Evolutionary conservation across 2,888 invertebrate genomes (phyloP), one percentile per base, ranked within the genome.

Genomic region (Phlogophora meticulosa): DNA sequence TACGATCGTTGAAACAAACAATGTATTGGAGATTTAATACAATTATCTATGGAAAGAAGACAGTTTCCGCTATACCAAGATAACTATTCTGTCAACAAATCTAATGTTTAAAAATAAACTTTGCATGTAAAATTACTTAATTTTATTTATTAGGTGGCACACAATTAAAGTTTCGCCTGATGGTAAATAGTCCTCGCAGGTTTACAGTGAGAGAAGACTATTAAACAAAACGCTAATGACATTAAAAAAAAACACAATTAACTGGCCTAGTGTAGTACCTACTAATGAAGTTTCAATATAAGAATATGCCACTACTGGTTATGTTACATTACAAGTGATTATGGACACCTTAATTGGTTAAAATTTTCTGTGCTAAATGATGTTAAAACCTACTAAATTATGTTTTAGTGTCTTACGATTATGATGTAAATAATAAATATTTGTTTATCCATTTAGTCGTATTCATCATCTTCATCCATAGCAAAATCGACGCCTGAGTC

Each of bases 401-500:
- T 49, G 17, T 51, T 28, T 36, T 17, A 52, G 58, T 56, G 46
- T 56, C 55, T 72, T 56, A 67, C 10, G 13, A 57, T 57, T 45
- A 74, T 11, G 17, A 48, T 22, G 56, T 42, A 57, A 46, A 13
- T 40, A 46, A 5, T 11, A 38, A 20, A 11, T 22, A 4, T 43
- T 42, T 13, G 38, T 49, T 57, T 38, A 36, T 58, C 51, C 55
- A 36, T 66, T 90, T 86, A 95, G 81, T 94, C 93, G 84, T 95
- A 96, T 84, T 95, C 96, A 83, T 97, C 97, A 86, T 98, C 98
- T 94, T 98, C 98, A 89, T 98, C 98, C 98, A 98, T 98, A 15
- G 97, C 97, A 88, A 98, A 98, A 90, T 98, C 98, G 80, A 97
- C 96, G 49, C 97, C 97, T 53, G 98, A 98, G 92, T 98, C 98